Base-by-base conservation (phyloP, 2,888 invertebrate species). In the Agrotis exclamationis region DNA sequence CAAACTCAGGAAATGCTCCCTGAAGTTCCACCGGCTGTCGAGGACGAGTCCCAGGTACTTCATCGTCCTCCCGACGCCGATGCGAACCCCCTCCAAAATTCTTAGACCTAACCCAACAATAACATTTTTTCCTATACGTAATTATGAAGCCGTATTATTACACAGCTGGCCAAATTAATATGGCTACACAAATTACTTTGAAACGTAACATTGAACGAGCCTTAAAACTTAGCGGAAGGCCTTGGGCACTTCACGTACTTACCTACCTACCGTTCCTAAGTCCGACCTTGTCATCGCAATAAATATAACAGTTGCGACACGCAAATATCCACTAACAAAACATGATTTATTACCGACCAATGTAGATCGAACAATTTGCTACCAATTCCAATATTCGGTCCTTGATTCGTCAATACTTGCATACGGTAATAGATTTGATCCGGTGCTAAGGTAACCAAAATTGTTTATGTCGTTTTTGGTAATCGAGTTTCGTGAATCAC, bases 241-340 rank as follows among this genome's bases (percentile, higher is more conserved):
- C 84, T 83, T 74, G 81, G 60, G 68, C 65, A 68, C 63, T 75
- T 54, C 83, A 70, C 64, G 63, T 63, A 74, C 62, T 60, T 63
- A 74, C 54, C 56, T 56, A 56, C 70, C 74, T 72, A 75, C 72
- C 82, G 84, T 86, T 87, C 83, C 80, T 86, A 76, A 85, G 83
- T 81, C 85, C 91, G 93, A 92, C 94, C 93, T 94, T 94, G 93
- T 85, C 81, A 85, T 85, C 78, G 89, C 89, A 85, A 93, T 94
- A 94, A 94, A 93, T 93, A 91, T 83, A 85, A 87, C 88, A 88
- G 89, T 92, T 93, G 90, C 91, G 93, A 92, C 95, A 94, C 91
- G 94, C 94, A 93, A 95, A 94, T 94, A 92, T 93, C 90, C 85
- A 90, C 90, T 91, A 92, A 93, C 91, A 89, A 93, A 92, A 88